Percentiles rank a stretch among this genome's conserved stretches.
Conservation (phyloP, 2,888 invertebrate genomes). For the Caenorhabditis sp. region DNA sequence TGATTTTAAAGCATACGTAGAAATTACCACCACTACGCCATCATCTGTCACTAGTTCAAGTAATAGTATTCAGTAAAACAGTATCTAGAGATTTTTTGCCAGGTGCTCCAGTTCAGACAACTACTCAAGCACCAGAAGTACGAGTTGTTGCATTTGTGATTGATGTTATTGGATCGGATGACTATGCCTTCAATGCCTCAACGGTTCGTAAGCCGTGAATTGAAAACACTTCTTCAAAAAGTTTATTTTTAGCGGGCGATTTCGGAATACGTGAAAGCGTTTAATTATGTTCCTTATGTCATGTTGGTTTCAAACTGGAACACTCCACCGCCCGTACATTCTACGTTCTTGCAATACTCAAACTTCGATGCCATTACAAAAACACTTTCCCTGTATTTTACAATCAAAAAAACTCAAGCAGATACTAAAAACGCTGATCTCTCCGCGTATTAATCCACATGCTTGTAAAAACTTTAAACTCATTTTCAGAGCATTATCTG, state of each 20-base stretch:
- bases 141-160: conserved; percentile 49
- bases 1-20: too few relatives aligned
- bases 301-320: conserved; percentile 25
- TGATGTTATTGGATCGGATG: conserved; percentile 44
- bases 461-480: too few relatives aligned
- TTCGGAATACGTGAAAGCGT: conserved; percentile 20
- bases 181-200: conserved; percentile 45
- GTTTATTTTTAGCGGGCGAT: conserved; percentile 23
- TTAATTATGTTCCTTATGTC: conserved; percentile 16
- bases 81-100: too few relatives aligned
- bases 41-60: neutral
- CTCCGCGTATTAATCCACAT: neutral
- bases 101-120: neutral
- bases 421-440: conserved; percentile 5
- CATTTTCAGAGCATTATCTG: conserved; percentile 1
- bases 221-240: too few relatives aligned
- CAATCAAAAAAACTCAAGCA: neutral
- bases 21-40: too few relatives aligned
- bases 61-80: neutral
- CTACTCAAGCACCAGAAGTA: neutral
- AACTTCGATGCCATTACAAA: neutral
- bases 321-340: neutral
- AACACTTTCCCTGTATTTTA: neutral
- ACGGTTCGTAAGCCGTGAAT: too few relatives aligned
- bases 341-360: conserved; percentile 12